Evolutionary conservation across 2,113 vertebrate species (phyloP).

Genomic region (Catharus bicknelli): DNA sequence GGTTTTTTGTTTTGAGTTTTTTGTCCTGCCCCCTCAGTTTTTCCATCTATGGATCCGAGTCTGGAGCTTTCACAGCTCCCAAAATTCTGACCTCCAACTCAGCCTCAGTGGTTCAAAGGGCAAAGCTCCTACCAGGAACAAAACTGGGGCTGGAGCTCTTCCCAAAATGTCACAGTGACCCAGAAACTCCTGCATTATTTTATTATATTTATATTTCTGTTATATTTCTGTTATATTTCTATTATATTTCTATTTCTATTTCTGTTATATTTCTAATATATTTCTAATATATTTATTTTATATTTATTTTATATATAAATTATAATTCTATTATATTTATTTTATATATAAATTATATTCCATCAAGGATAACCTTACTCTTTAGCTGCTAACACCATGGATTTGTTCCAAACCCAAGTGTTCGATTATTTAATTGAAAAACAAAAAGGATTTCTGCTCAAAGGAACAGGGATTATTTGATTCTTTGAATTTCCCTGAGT

Average conservation of each 20-base stretch:
- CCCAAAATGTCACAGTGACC: slow-evolving; percentile 39
- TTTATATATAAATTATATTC: not conserved
- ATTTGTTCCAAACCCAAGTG: not conserved
- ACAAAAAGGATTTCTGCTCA: not conserved
- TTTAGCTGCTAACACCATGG: not conserved
- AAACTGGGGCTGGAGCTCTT: not conserved
- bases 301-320: no score
- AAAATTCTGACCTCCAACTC: no score
- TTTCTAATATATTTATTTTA: no score
- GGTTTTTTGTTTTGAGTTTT: no score
- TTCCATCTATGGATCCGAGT: no score
- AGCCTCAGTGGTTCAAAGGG: not conserved
- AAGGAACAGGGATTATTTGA: slow-evolving; percentile 3
- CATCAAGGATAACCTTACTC: not conserved
- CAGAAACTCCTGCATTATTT: not conserved
- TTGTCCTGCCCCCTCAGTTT: no score
- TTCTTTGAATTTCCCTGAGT: not conserved
- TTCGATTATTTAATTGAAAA: not conserved
- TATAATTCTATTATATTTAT: no score
- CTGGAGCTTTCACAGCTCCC: no score
- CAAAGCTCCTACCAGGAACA: not conserved
- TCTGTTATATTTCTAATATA: no score
- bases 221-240: no score
- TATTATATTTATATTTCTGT: no score
- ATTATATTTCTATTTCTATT: no score